Base-by-base conservation (phyloP, 2,888 invertebrate species). In the Notocelia uddmanniana region DNA sequence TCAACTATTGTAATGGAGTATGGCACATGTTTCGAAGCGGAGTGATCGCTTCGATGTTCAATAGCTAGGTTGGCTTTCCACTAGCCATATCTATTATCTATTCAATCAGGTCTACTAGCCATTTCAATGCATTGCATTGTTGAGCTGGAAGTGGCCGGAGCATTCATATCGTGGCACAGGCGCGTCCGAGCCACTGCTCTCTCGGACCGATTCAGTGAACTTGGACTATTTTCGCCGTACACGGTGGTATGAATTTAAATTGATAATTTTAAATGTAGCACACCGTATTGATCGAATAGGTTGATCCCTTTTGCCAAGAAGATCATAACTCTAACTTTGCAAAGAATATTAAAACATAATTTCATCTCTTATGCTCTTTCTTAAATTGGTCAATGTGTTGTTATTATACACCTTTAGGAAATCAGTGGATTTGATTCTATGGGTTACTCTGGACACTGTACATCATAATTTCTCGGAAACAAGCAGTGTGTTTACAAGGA, bases 91-190 rank as follows among this genome's bases (percentile, higher is more conserved):
- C 54, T 41, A 55, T 66, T n/a, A n/a, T n/a, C n/a, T n/a, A n/a
- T n/a, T 55, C 37, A 41, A n/a, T 13, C 55, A 54, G 23, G 26
- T 18, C 37, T n/a, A n/a, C n/a, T n/a, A n/a, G n/a, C n/a, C n/a
- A n/a, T n/a, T n/a, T n/a, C 48, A 41, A 73, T 73, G 75, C 76
- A 79, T 79, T 76, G 79, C 79, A 83, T 83, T 84, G 48, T 69
- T 6, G 5, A 26, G 45, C 62, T 63, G 55, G 41, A 48, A 48
- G 48, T 19, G 23, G 50, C 50, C 13, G 57, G 23, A 23, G 48
- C 45, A 82, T 80, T 74, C 75, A 79, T 81, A 83, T 84, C 83
- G 84, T 84, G 74, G 75, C 72, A 77, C 78, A 74, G 75, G 74
- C 78, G 68, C 73, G 59, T 78, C 60, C 78, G 75, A 79, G 52